phyloP scores from a whole-genome alignment of 2,113 vertebrate genomes.

The Lathamus discolor region DNA sequence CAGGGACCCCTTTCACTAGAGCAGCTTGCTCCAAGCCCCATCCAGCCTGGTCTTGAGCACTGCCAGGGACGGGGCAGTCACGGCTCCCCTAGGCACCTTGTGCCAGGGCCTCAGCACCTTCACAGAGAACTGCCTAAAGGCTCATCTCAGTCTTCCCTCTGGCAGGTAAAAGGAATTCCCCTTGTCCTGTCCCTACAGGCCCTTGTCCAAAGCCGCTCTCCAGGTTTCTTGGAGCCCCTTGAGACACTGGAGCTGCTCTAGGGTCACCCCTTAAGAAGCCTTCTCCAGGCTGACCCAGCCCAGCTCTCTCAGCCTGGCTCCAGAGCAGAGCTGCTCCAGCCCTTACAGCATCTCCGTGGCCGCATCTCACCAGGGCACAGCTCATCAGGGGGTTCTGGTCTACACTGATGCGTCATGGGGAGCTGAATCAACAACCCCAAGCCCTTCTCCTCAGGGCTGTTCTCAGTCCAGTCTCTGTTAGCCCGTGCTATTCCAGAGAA shows the following conservation, averaged over 20 bases:
- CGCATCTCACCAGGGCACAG: neutral
- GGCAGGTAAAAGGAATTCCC: too few relatives aligned
- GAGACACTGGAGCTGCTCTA: neutral
- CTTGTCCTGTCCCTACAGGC: too few relatives aligned
- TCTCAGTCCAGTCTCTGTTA: neutral
- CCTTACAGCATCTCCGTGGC: neutral
- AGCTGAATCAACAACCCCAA: neutral
- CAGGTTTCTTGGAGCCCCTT: neutral
- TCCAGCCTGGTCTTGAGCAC: neutral
- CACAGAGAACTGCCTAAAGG: too few relatives aligned
- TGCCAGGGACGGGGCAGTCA: neutral
- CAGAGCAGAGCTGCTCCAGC: too few relatives aligned
- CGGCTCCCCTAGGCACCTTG: too few relatives aligned
- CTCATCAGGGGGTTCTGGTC: rapidly evolving
- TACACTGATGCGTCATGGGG: neutral
- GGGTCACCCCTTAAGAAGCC: neutral
- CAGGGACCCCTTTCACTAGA: neutral
- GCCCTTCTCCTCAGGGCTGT: neutral
- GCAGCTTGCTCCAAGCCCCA: neutral
- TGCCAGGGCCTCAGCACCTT: too few relatives aligned
- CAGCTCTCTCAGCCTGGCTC: neutral
- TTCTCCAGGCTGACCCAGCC: neutral
- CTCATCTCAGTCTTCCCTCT: too few relatives aligned
- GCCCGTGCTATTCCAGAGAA: neutral
- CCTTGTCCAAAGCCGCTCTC: too few relatives aligned